phyloP scores from a whole-genome alignment of 1,140 invertebrate species.

The Meloidogyne chitwoodi region DNA sequence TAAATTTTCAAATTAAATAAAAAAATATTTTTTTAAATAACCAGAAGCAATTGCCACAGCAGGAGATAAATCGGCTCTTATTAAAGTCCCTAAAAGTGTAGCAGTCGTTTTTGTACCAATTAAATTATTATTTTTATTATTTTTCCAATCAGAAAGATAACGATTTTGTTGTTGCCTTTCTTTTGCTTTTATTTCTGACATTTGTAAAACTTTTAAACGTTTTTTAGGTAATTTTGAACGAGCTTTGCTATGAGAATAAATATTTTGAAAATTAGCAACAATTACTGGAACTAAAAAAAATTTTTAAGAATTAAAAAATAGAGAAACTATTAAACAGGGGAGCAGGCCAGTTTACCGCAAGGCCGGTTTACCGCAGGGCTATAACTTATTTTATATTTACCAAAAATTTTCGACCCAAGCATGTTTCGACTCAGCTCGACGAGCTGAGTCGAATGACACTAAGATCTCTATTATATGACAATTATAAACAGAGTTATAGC shows the following conservation, averaged over 20 bases:
- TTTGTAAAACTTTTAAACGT: conserved; percentile 45
- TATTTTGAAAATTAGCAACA: conserved; percentile 96
- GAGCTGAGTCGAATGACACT: no score
- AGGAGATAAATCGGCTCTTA: not conserved
- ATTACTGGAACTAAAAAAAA: conserved; percentile 73
- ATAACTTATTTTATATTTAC: no score
- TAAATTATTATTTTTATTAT: not conserved
- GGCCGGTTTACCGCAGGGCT: no score
- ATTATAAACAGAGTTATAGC: no score
- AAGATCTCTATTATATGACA: no score
- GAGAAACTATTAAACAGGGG: no score
- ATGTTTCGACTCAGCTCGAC: no score
- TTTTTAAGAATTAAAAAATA: not conserved
- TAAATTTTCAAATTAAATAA: no score
- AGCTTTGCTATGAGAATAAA: conserved; percentile 91
- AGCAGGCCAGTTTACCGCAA: no score
- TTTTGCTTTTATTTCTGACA: conserved; percentile 35
- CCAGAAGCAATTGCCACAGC: not conserved
- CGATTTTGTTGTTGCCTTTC: not conserved
- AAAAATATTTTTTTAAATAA: not conserved
- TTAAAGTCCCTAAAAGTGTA: not conserved
- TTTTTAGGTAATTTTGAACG: conserved; percentile 52
- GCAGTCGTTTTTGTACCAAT: not conserved
- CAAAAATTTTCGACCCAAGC: no score
- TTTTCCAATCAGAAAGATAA: not conserved